These are phyloP conservation scores for Athalia cordata DNA, from an alignment of 2,888 invertebrate species.

Conservation along the genomic window DNA sequence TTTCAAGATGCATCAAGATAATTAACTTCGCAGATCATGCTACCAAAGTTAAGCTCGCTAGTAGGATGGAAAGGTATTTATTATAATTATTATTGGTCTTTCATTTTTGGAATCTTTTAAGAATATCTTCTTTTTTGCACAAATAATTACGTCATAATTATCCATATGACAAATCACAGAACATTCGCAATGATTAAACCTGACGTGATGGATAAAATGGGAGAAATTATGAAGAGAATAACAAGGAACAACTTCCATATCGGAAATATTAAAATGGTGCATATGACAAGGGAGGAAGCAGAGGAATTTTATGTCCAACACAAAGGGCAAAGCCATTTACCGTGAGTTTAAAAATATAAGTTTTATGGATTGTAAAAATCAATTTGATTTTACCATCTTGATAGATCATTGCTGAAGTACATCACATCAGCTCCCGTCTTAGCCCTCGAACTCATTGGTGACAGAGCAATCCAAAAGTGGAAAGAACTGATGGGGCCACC, in stretches of 20 bases:
- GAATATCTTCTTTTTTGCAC: slow-evolving; percentile 47
- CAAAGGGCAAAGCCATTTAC: slow-evolving; percentile 77
- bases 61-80: slow-evolving; percentile 79
- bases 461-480: slow-evolving; percentile 80
- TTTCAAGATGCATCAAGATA: slow-evolving; percentile 84
- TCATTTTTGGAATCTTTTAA: slow-evolving; percentile 19
- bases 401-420: slow-evolving; percentile 78
- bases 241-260: slow-evolving; percentile 74
- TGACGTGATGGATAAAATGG: slow-evolving; percentile 80
- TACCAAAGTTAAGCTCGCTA: slow-evolving; percentile 80
- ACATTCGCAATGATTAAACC: slow-evolving; percentile 89
- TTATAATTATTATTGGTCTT: slow-evolving; percentile 21
- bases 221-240: slow-evolving; percentile 84
- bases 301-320: slow-evolving; percentile 78
- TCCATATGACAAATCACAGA: slow-evolving; percentile 68
- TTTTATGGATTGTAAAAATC: slow-evolving; percentile 50
- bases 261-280: slow-evolving; percentile 84
- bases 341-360: slow-evolving; percentile 74
- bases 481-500: slow-evolving; percentile 78
- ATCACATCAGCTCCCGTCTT: slow-evolving; percentile 82
- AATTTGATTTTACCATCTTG: slow-evolving; percentile 41
- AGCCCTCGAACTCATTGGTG: slow-evolving; percentile 84
- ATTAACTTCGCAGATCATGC: slow-evolving; percentile 83
- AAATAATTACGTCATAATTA: slow-evolving; percentile 21
- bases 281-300: slow-evolving; percentile 80